Evolutionary conservation across 2,888 invertebrate genomes (phyloP).

Genomic region (Geophilus truncorum): DNA sequence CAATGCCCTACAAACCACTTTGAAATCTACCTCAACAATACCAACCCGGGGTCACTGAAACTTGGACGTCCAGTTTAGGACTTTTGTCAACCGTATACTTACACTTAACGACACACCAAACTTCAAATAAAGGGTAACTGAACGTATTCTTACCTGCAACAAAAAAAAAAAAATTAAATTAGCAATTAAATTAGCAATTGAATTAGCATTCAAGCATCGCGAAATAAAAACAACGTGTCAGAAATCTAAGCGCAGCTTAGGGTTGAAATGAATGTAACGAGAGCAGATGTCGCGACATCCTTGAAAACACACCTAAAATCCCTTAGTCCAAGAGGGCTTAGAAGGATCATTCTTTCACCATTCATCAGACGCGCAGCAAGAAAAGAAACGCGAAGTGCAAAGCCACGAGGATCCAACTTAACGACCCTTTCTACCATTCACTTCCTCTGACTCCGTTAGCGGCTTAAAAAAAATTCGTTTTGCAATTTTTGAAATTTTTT

Average conservation of each 20-base stretch:
- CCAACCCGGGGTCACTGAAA: no score
- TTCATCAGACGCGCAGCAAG: not conserved
- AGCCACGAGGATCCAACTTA: not conserved
- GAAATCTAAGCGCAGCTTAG: not conserved
- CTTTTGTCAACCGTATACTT: no score
- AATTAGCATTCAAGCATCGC: no score
- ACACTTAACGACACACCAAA: no score
- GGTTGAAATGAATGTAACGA: not conserved
- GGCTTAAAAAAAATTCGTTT: not conserved
- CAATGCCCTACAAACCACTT: no score
- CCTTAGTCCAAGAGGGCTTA: constrained; percentile 13
- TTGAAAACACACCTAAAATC: constrained; percentile 24
- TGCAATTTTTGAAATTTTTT: no score
- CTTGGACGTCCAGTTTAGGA: no score
- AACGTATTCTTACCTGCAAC: no score
- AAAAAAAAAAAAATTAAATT: not conserved
- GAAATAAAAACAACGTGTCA: not conserved
- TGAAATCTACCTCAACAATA: no score
- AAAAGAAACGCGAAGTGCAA: not conserved
- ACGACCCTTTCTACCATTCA: not conserved
- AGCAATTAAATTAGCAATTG: not conserved
- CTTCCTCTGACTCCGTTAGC: not conserved
- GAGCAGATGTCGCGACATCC: constrained; percentile 21
- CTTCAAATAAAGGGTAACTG: no score
- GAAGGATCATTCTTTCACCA: constrained; percentile 24